Base-by-base conservation (phyloP, 2,113 vertebrate genomes). In the Bos indicus region DNA sequence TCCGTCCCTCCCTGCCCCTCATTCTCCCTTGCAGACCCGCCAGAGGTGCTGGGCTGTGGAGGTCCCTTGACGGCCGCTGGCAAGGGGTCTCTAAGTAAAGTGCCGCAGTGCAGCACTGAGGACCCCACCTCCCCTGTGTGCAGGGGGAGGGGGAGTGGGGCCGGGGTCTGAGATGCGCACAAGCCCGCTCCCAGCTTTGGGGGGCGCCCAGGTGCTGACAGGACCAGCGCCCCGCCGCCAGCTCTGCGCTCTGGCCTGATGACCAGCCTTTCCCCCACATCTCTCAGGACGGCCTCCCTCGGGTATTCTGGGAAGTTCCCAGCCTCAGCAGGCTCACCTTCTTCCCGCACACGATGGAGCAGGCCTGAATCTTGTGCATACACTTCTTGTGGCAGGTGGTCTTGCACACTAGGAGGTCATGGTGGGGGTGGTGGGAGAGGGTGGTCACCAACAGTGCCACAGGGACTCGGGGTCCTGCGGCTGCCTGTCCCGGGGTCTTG, bases 311-410 rank as follows among this genome's bases (percentile, higher is more conserved):
- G 74, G 25, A 43, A 23, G 74, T 16, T 57, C 88, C 14, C 0
- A 28, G 43, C 7, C 25, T 1, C 0, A 0, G 17, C 0, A 2
- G 16, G 12, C 98, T 98, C 89, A 99, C 99, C 99, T 99, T 99
- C 98, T 98, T 99, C 62, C 98, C 98, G 59, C 97, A 98, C 56
- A 98, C 99, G n/a, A 99, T 99, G 25, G 98, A 98, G 97, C 99
- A 99, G 98, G 97, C 99, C 98, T 99, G 98, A 88, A 99, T 99
- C 99, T 99, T 99, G 97, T 97, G 97, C 96, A 99, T 98, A 88
- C 99, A 99, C 94, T 99, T 99, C 99, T 99, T 99, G 98, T 99
- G 99, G 98, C 99, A 99, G 77, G 99, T 99, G 99, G 99, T 99
- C 98, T 99, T 99, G 98, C 99, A 99, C 97, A 98, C 99, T 99